phyloP scores from a whole-genome alignment of 2,797 vertebrate species.

The Ataeniobius toweri region DNA sequence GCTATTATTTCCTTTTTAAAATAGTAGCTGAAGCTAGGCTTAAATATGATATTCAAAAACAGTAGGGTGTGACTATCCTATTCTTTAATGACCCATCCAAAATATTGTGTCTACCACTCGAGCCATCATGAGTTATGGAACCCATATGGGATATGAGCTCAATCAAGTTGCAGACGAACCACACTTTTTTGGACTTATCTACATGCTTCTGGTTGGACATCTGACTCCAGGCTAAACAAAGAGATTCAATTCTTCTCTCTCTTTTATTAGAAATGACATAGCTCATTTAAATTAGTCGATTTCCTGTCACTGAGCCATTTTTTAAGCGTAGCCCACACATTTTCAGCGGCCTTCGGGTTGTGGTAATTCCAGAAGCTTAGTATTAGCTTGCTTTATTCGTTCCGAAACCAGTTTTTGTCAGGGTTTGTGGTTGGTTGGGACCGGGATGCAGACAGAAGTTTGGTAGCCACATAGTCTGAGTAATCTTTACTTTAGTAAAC shows the following conservation, averaged over 20 bases:
- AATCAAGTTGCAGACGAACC: not conserved
- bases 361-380: not conserved
- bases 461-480: too few species aligned
- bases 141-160: not conserved
- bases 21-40: not conserved
- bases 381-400: not conserved
- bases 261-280: not conserved
- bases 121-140: not conserved
- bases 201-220: not conserved
- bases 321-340: not conserved
- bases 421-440: too few species aligned
- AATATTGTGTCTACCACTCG: not conserved
- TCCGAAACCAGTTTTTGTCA: not conserved
- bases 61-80: not conserved
- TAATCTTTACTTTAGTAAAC: too few species aligned
- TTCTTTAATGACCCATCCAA: not conserved
- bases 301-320: not conserved
- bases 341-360: not conserved
- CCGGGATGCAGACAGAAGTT: too few species aligned
- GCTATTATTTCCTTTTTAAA: conserved; percentile 44
- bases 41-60: not conserved
- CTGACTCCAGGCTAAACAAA: not conserved
- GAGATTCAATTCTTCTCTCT: not conserved
- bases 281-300: not conserved
- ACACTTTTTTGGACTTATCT: not conserved